A percentile compares a stretch with the other conserved stretches of the same genome.
phyloP scores from a whole-genome alignment of 2,113 vertebrate species.

The Illadopsis cleaveri region DNA sequence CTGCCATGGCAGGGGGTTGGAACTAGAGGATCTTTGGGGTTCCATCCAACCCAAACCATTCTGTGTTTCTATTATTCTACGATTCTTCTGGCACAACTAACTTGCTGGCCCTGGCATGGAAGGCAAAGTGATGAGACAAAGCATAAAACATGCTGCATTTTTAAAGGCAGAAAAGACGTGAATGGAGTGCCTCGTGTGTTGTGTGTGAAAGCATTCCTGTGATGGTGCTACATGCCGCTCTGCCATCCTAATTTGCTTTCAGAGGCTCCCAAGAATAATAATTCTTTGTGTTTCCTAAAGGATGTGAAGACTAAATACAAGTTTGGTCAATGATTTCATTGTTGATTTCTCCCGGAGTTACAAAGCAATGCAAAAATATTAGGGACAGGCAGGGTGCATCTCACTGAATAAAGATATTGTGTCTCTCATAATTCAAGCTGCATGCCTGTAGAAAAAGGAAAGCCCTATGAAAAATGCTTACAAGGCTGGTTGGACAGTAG shows the following conservation, averaged over 20 bases:
- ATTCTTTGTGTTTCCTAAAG: constrained; percentile 51
- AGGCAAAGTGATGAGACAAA: neutral
- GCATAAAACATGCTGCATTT: neutral
- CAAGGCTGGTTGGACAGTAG: neutral
- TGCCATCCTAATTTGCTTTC: constrained; percentile 53
- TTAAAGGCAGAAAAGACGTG: neutral
- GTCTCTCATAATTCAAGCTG: neutral
- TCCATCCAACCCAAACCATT: neutral
- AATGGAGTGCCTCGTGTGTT: neutral
- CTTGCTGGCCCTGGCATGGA: neutral
- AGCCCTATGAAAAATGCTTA: constrained; percentile 27
- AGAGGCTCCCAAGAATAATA: constrained; percentile 8
- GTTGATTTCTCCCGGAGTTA: constrained; percentile 31
- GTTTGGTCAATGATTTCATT: constrained; percentile 49
- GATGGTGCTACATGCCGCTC: constrained; percentile 12
- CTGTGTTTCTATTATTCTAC: neutral
- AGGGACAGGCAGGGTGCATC: constrained; percentile 35
- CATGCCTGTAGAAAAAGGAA: neutral
- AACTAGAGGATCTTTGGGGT: neutral
- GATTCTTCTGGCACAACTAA: neutral
- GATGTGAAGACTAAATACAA: constrained; percentile 23
- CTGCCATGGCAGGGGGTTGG: neutral
- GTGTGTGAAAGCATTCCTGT: constrained; percentile 20
- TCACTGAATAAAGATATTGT: constrained; percentile 39
- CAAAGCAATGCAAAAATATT: constrained; percentile 31